Evolutionary conservation across 2,888 invertebrate genomes (phyloP).

Genomic region (Beris chalybata): DNA sequence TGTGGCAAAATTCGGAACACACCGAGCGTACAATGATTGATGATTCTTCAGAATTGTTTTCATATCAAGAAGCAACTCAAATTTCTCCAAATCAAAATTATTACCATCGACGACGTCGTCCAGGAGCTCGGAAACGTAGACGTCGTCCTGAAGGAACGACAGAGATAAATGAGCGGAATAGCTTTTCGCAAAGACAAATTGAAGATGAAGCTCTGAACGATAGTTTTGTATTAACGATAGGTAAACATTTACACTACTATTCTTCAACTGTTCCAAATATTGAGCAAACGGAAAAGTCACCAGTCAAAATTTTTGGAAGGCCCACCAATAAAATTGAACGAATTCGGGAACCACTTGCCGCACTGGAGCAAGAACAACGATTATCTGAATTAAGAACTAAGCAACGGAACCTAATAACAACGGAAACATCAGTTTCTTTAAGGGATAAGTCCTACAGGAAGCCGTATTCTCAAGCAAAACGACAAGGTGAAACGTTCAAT

Average conservation of each 20-base stretch:
- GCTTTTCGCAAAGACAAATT: slow-evolving; percentile 56
- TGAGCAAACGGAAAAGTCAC: slow-evolving; percentile 37
- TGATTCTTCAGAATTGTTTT: slow-evolving; percentile 11
- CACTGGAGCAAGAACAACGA: slow-evolving; percentile 50
- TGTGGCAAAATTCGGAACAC: slow-evolving; percentile 32
- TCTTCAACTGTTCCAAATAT: slow-evolving; percentile 44
- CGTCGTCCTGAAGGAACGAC: slow-evolving; percentile 58
- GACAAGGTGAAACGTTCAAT: slow-evolving; percentile 40
- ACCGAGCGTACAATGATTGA: slow-evolving; percentile 22
- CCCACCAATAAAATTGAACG: slow-evolving; percentile 52
- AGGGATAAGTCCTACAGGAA: slow-evolving; percentile 53
- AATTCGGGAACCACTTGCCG: slow-evolving; percentile 50
- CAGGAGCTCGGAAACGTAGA: slow-evolving; percentile 63
- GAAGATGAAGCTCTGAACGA: slow-evolving; percentile 48
- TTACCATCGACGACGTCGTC: slow-evolving; percentile 53
- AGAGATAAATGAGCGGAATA: slow-evolving; percentile 37
- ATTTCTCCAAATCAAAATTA: slow-evolving; percentile 53
- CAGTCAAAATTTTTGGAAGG: slow-evolving; percentile 41
- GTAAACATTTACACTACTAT: not conserved
- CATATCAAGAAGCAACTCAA: slow-evolving; percentile 29
- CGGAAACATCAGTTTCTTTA: slow-evolving; percentile 35
- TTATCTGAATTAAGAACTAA: slow-evolving; percentile 46
- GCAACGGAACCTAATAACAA: slow-evolving; percentile 44
- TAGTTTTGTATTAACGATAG: slow-evolving; percentile 26
- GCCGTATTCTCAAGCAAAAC: slow-evolving; percentile 51